phyloP scores from a whole-genome alignment of 2,113 vertebrate species.

The Seriola quinqueradiata region DNA sequence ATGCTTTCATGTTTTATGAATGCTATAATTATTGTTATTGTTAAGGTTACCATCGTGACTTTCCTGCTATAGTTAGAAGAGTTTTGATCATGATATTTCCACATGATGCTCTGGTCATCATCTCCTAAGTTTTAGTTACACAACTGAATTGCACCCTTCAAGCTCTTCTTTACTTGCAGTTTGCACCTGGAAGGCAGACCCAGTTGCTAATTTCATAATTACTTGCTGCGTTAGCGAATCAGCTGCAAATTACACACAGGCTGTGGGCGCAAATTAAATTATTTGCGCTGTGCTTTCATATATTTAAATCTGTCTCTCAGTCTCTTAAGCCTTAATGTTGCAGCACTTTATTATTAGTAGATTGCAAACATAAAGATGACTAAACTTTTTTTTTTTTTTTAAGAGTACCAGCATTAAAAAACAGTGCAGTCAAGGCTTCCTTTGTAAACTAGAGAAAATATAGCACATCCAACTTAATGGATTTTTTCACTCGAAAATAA shows the following conservation, averaged over 20 bases:
- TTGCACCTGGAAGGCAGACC: slow-evolving; percentile 6
- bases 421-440: background rate
- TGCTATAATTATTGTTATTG: slow-evolving; percentile 19
- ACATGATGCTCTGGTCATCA: slow-evolving; percentile 1
- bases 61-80: background rate
- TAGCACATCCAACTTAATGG: background rate
- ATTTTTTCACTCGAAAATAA: background rate
- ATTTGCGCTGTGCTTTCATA: slow-evolving; percentile 15
- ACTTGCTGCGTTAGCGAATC: slow-evolving; percentile 23
- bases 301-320: background rate
- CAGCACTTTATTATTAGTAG: slow-evolving; percentile 9
- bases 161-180: background rate
- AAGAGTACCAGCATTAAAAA: background rate
- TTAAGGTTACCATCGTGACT: background rate
- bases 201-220: slow-evolving; percentile 34
- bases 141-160: background rate
- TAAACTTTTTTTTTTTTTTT: background rate
- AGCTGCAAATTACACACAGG: slow-evolving; percentile 36
- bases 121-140: background rate
- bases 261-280: slow-evolving; percentile 25
- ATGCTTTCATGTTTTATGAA: background rate
- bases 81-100: background rate
- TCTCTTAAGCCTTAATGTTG: background rate
- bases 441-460: background rate
- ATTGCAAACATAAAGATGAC: background rate